Evolutionary conservation across 2,113 vertebrate species (phyloP).

Genomic region (Dendropsophus ebraccatus): DNA sequence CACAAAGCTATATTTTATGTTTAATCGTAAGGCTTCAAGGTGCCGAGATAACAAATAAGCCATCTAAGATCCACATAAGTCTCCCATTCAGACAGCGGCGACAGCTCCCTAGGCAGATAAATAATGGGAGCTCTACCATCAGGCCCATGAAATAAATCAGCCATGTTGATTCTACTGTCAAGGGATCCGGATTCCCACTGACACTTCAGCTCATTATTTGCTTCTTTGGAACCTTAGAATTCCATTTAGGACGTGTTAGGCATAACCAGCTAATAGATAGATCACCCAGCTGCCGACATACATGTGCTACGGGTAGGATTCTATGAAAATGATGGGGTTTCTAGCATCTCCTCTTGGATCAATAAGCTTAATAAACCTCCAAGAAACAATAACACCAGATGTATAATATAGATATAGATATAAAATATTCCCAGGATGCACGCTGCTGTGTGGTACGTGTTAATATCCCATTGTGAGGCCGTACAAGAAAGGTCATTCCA

Average conservation of each 20-base stretch:
- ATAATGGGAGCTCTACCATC: too few relatives aligned
- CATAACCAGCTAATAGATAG: background rate
- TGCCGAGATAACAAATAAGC: conserved; percentile 22
- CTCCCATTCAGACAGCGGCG: background rate
- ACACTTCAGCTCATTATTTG: background rate
- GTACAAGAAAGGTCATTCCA: background rate
- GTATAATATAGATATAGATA: background rate
- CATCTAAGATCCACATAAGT: conserved; percentile 5
- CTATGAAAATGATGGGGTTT: background rate
- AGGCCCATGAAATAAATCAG: conserved; percentile 30
- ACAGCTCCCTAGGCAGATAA: conserved; percentile 18
- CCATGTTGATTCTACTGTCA: background rate
- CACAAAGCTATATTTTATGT: conserved; percentile 28
- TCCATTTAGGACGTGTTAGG: background rate
- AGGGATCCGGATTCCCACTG: background rate
- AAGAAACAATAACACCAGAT: background rate
- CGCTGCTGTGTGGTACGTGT: background rate
- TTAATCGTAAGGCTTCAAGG: conserved; percentile 3
- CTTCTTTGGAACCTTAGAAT: background rate
- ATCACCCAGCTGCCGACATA: background rate
- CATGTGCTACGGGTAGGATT: background rate
- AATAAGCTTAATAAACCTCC: background rate
- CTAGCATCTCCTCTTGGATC: background rate
- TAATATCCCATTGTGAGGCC: background rate
- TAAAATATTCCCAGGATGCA: background rate